These are phyloP conservation scores for Portunus trituberculatus DNA, from an alignment of 1,140 invertebrate genomes.

Conservation along the genomic window DNA sequence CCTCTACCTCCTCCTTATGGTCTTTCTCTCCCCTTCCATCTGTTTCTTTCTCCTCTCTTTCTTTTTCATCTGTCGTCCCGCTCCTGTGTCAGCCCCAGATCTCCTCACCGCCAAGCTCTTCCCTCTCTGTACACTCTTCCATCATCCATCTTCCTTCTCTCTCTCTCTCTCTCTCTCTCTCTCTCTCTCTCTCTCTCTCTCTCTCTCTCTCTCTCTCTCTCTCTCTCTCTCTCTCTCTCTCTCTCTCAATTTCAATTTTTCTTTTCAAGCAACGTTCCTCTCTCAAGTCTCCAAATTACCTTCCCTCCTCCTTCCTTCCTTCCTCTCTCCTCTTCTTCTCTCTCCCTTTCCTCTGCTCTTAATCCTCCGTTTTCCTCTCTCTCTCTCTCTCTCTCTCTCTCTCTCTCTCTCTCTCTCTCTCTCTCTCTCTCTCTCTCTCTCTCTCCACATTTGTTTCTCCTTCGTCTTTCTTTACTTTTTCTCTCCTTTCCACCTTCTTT, in stretches of 20 bases:
- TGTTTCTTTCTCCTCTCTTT: background rate
- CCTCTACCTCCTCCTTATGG: background rate
- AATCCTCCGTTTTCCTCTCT: background rate
- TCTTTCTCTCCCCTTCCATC: background rate
- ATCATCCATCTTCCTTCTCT: too few species aligned
- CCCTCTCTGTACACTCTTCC: too few species aligned
- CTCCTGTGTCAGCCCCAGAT: too few species aligned
- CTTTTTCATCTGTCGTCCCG: background rate
- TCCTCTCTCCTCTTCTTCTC: background rate
- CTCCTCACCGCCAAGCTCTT: too few species aligned
- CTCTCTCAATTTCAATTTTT: background rate
- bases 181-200: background rate
- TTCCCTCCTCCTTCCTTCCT: background rate
- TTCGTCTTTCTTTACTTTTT: background rate
- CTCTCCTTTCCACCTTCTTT: background rate
- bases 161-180: background rate
- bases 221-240: background rate
- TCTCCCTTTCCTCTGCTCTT: background rate
- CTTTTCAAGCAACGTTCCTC: background rate
- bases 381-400: background rate
- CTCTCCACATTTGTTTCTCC: background rate
- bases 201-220: background rate
- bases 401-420: constrained; percentile 9
- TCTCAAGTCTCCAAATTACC: background rate
- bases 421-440: background rate